Base-by-base conservation (phyloP, 53 echinoderm and acorn worm species). In the Holothuria scabra region DNA sequence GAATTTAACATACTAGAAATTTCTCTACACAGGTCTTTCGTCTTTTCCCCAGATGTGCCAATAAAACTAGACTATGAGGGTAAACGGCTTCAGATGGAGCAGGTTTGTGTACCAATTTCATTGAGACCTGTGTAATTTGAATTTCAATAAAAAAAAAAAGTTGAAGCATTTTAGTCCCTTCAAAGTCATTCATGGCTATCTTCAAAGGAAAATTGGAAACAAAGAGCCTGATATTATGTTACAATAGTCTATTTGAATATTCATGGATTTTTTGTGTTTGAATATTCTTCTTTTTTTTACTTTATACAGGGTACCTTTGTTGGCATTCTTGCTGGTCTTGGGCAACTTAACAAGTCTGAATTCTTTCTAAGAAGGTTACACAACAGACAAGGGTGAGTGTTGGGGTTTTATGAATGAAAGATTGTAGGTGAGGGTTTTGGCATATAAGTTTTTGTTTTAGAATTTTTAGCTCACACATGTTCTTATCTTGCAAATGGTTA, bases 41-140 rank as follows among this genome's bases (percentile, higher is more conserved):
- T 90, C 44, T 97, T 97, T 88, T 93, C 97, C 22, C 97, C 97
- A 11, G 97, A 94, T 67, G 94, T 94, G 31, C 97, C 92, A 28
- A 94, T 97, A 72, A 91, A 90, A 65, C 75, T 97, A 89, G 97
- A 96, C 70, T 97, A 97, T 67, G 94, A 97, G 82, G 97, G 97
- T 46, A 97, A 97, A 74, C 65, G 92, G 59, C 92, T 97, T 16
- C 90, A 92, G 31, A 92, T 97, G 94, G 97, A 96, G 80, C 93
- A 97, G 88, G 97, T 97, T 44, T 79, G 14, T 52, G 14, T 52
- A 18, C 52, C 18, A 16, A 1, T 52, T 18, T 52, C 3, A 16
- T 0, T 6, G 13, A 52, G 1, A 52, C 52, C 18, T 5, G 41
- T 10, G 10, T 41, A 8, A 41, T 41, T 35, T 41, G 41, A 41